Base-by-base conservation (phyloP, 2,888 invertebrate species). In the Abscondita cerata region DNA sequence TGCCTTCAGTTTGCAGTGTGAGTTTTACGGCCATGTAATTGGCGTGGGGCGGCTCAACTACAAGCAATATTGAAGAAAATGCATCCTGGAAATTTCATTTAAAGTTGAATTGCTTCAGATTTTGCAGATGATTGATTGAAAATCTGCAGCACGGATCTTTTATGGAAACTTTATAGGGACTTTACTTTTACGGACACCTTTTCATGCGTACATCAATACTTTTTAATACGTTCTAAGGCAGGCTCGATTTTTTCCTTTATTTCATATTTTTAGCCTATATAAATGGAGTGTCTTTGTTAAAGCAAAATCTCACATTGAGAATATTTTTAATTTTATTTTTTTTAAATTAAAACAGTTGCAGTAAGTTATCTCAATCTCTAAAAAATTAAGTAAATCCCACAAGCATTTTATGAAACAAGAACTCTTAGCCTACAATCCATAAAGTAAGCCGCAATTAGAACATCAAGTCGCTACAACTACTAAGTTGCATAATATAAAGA, bases 41-140 rank as follows among this genome's bases (percentile, higher is more conserved):
- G 66, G 62, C 64, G 62, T 61, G 59, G 58, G 63, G 65, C 65
- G 65, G 60, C 56, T 63, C 60, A 62, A 58, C 68, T 68, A 64
- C 64, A 64, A 66, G 66, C 68, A 65, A 67, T 67, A 66, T 68
- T 61, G 61, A 59, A 64, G 65, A 67, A 68, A 68, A 68, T 68
- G 63, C 68, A 68, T 62, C 56, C 60, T 52, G 67, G 60, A 68
- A 68, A 68, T 68, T 67, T 67, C 67, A 65, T 66, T 68, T 68
- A 62, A 67, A 67, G 65, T 68, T 67, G 68, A 68, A 68, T 68
- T 64, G 66, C 67, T 65, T 64, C 65, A 58, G 65, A 60, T 68
- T 65, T 67, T 62, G 54, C 50, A 57, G 66, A 65, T 64, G 66
- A 64, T 68, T 67, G 65, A 62, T 62, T 59, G 62, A 48, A 65